phyloP scores from a whole-genome alignment of 2,888 invertebrate species.

The Caprella mutica region DNA sequence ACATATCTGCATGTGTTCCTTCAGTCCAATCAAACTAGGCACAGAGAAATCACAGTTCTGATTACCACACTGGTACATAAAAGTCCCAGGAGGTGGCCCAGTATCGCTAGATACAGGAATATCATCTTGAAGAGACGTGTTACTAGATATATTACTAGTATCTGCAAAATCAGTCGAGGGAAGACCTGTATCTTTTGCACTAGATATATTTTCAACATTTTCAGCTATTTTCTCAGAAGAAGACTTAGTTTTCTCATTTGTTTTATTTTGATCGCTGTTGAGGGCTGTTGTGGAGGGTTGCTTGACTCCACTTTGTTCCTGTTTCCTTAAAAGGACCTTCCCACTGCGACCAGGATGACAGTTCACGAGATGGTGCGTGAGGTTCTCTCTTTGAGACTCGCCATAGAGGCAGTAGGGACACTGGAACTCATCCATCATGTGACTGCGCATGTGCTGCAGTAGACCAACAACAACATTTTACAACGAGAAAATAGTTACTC shows the following conservation, averaged over 20 bases:
- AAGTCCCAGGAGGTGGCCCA: constrained; percentile 11
- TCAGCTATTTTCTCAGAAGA: not conserved
- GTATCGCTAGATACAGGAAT: too few species aligned
- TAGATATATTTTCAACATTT: not conserved
- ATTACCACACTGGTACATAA: constrained; percentile 47
- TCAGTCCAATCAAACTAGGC: constrained; percentile 40
- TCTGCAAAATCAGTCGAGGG: too few species aligned
- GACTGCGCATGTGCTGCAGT: constrained; percentile 42
- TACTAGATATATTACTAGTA: too few species aligned
- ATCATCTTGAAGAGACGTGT: too few species aligned
- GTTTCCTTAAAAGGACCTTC: constrained; percentile 34
- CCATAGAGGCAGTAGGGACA: constrained; percentile 47
- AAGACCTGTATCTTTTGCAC: not conserved
- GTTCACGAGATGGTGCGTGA: constrained; percentile 44
- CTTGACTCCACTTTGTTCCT: constrained; percentile 8
- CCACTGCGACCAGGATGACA: constrained; percentile 36
- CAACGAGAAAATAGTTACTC: too few species aligned
- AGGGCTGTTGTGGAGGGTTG: not conserved
- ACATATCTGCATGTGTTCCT: constrained; percentile 40
- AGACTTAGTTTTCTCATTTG: too few species aligned
- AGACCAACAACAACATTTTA: constrained; percentile 5
- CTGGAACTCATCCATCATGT: constrained; percentile 44
- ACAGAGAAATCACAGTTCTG: constrained; percentile 42
- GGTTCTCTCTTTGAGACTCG: constrained; percentile 39
- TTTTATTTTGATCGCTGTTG: too few species aligned